Evolutionary conservation across 2,888 invertebrate genomes (phyloP), one percentile per base, ranked within the genome.

Genomic region (Pollenia angustigena): DNA sequence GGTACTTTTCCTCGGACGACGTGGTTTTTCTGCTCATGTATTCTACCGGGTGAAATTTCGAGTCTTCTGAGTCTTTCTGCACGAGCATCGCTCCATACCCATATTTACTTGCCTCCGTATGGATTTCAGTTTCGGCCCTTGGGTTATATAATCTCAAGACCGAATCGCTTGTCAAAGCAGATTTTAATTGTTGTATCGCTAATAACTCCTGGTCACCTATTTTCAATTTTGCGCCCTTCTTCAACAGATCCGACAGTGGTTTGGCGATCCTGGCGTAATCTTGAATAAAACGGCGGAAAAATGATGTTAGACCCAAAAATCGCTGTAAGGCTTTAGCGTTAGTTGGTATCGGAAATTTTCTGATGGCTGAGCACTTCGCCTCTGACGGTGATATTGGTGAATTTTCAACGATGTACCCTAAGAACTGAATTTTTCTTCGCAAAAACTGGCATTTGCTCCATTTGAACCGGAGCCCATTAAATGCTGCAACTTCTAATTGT

Each of bases 401-500:
- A 58, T 58, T 6, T 32, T 58, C 32, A 23, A 23, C 18, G 18
- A 23, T 23, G 18, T 23, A 23, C 18, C 18, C 18, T 23, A 23
- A 23, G 18, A 32, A 32, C 12, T 32, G 9, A 6, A 58, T 58
- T 58, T 58, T 58, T 32, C 32, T 2, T 6, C 11, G 12, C 10
- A 58, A 12, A n/a, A 58, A 58, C 12, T 58, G 58, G 32, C 89
- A 18, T 87, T 85, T 85, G n/a, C 85, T 58, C 1, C 87, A 85
- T 18, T 83, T 88, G 23, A 88, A 11, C 44, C 62, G 0, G 85
- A 80, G 9, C 86, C 87, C 60, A 84, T 18, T 89, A 90, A 50
- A 88, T 88, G 8, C 90, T 40, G 1, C 58, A 7, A 90, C 89
- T 48, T 82, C 82, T 4, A 90, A 76, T 9, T 91, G 82, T 58